phyloP scores from a whole-genome alignment of 2,888 invertebrate species.

The Sesamia inferens region DNA sequence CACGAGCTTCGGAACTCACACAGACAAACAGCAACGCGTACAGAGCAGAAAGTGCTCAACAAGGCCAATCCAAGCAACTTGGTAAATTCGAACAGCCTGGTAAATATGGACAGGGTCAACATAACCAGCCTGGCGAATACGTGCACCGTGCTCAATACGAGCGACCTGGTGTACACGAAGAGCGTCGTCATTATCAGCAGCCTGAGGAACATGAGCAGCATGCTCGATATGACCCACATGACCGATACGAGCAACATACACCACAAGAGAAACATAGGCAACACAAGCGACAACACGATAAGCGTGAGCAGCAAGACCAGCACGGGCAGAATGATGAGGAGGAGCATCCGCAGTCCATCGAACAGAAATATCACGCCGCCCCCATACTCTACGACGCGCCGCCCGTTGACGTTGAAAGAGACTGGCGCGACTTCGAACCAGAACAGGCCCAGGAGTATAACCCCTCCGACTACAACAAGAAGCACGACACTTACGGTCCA shows the following conservation, averaged over 20 bases:
- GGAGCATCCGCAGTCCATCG: background rate
- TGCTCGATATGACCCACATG: background rate
- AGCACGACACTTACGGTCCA: background rate
- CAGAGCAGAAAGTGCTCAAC: background rate
- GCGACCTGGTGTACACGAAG: background rate
- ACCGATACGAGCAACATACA: background rate
- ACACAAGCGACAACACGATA: background rate
- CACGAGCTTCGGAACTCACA: background rate
- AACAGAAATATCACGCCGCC: background rate
- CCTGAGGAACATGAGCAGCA: background rate
- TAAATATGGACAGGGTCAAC: background rate
- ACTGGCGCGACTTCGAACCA: background rate
- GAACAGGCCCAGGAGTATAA: background rate
- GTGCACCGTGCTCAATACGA: background rate
- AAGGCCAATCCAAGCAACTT: constrained; percentile 2
- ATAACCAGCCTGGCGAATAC: background rate
- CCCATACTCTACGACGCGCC: background rate
- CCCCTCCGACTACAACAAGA: constrained; percentile 8
- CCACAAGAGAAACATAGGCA: background rate
- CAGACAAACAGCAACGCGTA: background rate
- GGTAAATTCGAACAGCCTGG: background rate
- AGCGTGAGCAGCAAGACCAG: background rate
- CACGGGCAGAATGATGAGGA: background rate
- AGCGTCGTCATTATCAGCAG: background rate
- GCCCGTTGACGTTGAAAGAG: background rate